Evolutionary conservation across 2,797 vertebrate species (phyloP), one percentile per base, ranked within the genome.

Genomic region (Sebastes vulpes): DNA sequence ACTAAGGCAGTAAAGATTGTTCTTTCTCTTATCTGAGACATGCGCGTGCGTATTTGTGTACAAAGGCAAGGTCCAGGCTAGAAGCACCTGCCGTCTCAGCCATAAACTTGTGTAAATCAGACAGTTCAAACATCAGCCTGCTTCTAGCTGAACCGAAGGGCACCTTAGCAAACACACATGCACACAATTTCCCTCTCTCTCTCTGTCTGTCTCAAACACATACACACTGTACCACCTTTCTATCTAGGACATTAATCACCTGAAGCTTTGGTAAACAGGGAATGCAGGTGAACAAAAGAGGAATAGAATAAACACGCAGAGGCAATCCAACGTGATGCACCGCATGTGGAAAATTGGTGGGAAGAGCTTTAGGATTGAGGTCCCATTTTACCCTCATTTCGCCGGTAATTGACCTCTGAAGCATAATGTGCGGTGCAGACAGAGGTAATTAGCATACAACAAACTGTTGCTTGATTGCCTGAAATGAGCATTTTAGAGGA

Each of bases 331-430:
- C 97, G 97, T 91, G 96, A 96, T 96, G 97, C 89, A 91, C 95
- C 85, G 94, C 96, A 96, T 94, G 92, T 85, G 95, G 96, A 97
- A 96, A 98, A 99, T 97, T 97, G 97, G 95, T 96, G 96, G 96
- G 95, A 96, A 95, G 98, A 95, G 98, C 96, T 93, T 96, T 93
- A 89, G 95, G 96, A 92, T 93, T 90, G 93, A 96, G 93, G 94
- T 90, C 95, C 95, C 96, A 96, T 96, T 98, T 96, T 97, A 93
- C 95, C 97, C 97, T 97, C 96, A 95, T 96, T 97, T 97, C 96
- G 96, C 95, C 95, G 92, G 97, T 98, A 98, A 99, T 98, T 99
- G 97, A 99, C 97, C 98, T 97, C 97, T 97, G 97, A 96, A 97
- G 95, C 90, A 95, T 96, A 98, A 98, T 94, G 97, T 97, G 97